A percentile compares a stretch with the other conserved stretches of the same genome.
These are phyloP conservation scores for Keiferia lycopersicella DNA, from an alignment of 2,888 invertebrate genomes.

Conservation along the genomic window DNA sequence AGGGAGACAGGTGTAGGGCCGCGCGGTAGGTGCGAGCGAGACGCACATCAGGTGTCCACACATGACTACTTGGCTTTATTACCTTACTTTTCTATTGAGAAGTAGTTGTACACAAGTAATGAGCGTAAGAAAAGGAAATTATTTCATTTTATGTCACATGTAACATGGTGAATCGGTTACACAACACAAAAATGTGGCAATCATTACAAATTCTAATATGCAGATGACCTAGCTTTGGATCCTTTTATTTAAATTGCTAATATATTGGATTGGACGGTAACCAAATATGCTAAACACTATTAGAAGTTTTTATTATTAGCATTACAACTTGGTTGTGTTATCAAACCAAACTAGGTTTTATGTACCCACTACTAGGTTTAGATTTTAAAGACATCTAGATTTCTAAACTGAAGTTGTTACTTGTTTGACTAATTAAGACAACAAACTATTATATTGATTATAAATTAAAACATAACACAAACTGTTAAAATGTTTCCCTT, in stretches of 20 bases:
- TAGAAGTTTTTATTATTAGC: background rate
- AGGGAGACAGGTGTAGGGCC: conserved; percentile 55
- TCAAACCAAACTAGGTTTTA: background rate
- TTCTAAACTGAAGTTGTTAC: too few species aligned
- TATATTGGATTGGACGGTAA: conserved; percentile 23
- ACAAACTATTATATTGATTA: too few species aligned
- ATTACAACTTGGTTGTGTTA: background rate
- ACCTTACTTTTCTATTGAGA: conserved; percentile 40
- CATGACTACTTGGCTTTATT: conserved; percentile 54
- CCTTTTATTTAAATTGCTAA: conserved; percentile 37
- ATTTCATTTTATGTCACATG: conserved; percentile 15
- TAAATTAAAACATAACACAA: too few species aligned
- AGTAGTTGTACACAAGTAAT: conserved; percentile 20
- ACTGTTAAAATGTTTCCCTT: too few species aligned
- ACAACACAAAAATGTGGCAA: conserved; percentile 32
- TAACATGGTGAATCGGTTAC: conserved; percentile 22
- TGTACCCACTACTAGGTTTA: background rate
- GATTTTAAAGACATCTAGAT: too few species aligned
- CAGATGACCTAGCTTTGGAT: conserved; percentile 33
- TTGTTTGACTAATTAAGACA: too few species aligned
- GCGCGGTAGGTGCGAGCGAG: conserved; percentile 52
- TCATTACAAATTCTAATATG: conserved; percentile 33
- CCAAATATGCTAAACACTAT: conserved; percentile 9
- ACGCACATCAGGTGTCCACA: conserved; percentile 50
- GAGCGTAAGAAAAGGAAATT: conserved; percentile 7